Evolutionary conservation across 2,888 invertebrate species (phyloP), one percentile per base, ranked within the genome.

Genomic region (Celastrina argiolus): DNA sequence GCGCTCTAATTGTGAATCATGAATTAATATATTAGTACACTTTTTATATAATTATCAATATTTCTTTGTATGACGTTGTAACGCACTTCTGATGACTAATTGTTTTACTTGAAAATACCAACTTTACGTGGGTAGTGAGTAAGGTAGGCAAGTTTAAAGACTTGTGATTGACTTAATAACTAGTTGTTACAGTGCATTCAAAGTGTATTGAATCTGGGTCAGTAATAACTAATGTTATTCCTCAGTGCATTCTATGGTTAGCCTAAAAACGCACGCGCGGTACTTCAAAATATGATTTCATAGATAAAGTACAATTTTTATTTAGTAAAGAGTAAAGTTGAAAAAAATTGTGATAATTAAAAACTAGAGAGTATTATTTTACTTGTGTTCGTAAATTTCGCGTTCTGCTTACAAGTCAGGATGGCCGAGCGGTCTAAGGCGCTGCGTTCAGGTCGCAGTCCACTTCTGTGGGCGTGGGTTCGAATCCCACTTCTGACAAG

Each of bases 401-500:
- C 22, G 2, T 2, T 0, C 0, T 4, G 8, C 2, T 22, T 22
- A 12, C 12, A 64, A 45, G 72, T 72, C 72, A 72, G 72, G 72
- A 72, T 71, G 72, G 72, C 72, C 70, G 72, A 73, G 73, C 72
- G 73, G 73, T 73, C 73, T 73, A 72, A 72, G 73, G 73, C 73
- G 73, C 73, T 73, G 73, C 73, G 73, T 73, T 73, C 72, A 73
- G 73, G 73, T 73, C 72, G 73, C 73, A 73, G 73, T 73, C 72
- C 72, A 73, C 73, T 72, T 92, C 92, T 94, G 93, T 94, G 93
- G 94, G 94, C 94, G 94, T 94, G 94, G 94, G 94, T 94, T 94
- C 94, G 94, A 94, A 94, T 94, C 94, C 94, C 94, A 94, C 94
- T 94, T 94, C 94, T 94, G 94, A 94, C 94, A 61, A 94, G 79